These are phyloP conservation scores for Trichogramma dendrolimi DNA, from an alignment of 2,888 invertebrate species.

Conservation along the genomic window DNA sequence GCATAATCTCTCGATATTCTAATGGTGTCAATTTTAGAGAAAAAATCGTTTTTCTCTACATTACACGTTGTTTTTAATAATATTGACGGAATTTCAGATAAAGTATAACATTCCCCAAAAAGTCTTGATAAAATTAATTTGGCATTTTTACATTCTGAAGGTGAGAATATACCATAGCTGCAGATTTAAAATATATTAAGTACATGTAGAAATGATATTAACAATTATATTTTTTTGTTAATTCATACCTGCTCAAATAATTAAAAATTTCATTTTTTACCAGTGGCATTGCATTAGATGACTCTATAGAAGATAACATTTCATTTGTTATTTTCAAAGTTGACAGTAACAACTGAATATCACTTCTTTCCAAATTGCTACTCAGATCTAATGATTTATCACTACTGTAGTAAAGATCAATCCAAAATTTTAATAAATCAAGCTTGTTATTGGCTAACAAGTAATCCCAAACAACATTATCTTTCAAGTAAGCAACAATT, in stretches of 20 bases:
- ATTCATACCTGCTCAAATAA: slow-evolving; percentile 50
- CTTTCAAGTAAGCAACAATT: slow-evolving; percentile 45
- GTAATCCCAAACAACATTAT: slow-evolving; percentile 58
- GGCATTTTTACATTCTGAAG: slow-evolving; percentile 58
- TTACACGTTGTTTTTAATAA: slow-evolving; percentile 35
- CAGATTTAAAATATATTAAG: slow-evolving; percentile 18
- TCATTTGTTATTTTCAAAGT: slow-evolving; percentile 58
- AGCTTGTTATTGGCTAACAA: slow-evolving; percentile 60
- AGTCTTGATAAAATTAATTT: slow-evolving; percentile 60
- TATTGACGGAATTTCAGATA: slow-evolving; percentile 36
- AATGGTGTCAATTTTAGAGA: slow-evolving; percentile 43
- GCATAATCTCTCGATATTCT: slow-evolving; percentile 53
- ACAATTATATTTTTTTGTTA: neutral
- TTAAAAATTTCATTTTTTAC: slow-evolving; percentile 60
- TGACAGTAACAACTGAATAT: slow-evolving; percentile 56
- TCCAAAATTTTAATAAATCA: slow-evolving; percentile 61
- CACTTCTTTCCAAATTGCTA: slow-evolving; percentile 9
- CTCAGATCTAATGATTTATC: slow-evolving; percentile 27
- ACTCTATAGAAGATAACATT: slow-evolving; percentile 58
- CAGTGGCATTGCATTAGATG: slow-evolving; percentile 54
- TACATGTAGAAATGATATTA: neutral
- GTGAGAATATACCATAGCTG: slow-evolving; percentile 63
- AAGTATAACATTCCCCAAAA: slow-evolving; percentile 54
- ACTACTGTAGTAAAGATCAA: slow-evolving; percentile 53
- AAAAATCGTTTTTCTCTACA: slow-evolving; percentile 56